Evolutionary conservation across 2,797 vertebrate genomes (phyloP), one percentile per base, ranked within the genome.

Genomic region (Chaetophractus vellerosus): DNA sequence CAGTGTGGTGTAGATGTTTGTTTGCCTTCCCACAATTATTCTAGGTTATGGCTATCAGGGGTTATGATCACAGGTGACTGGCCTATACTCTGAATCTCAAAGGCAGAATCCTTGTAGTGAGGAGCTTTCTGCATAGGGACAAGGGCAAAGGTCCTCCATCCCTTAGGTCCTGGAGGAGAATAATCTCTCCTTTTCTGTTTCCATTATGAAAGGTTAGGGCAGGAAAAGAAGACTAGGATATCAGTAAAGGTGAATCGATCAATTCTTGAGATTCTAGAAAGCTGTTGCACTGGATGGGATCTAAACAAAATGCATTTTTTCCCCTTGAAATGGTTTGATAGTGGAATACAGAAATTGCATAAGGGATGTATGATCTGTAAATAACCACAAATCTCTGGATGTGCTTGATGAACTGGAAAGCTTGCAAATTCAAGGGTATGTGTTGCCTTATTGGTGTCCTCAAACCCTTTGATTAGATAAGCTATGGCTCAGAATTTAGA

Each of bases 211-310:
- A 11, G 1, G 3, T 50, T 79, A 85, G 11, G 5, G 14, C 52
- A 76, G 28, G 33, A 82, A 83, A 83, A 91, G 26, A 64, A 88
- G n/a, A 76, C 4, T 19, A 57, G 19, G 15, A 9, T 85, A 1
- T 50, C 59, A 2, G 36, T n/a, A 26, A 91, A 93, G 33, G 10
- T 63, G 36, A 86, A n/a, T 57, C 31, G 19, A 57, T 55, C 57
- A 84, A 50, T 72, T 88, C n/a, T 88, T n/a, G n/a, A n/a, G n/a
- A n/a, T n/a, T 88, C 33, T 91, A n/a, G 45, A 86, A n/a, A 19
- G 71, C 50, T 87, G 78, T 18, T 55, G 21, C 79, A 83, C 31
- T 78, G 45, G 10, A 24, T 87, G 23, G 9, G 55, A 88, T 83
- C 69, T 80, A 68, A 86, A 71, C 48, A 91, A 83, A 94, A 59